phyloP scores from a whole-genome alignment of 1,140 invertebrate genomes.

The Papilio glaucus region DNA sequence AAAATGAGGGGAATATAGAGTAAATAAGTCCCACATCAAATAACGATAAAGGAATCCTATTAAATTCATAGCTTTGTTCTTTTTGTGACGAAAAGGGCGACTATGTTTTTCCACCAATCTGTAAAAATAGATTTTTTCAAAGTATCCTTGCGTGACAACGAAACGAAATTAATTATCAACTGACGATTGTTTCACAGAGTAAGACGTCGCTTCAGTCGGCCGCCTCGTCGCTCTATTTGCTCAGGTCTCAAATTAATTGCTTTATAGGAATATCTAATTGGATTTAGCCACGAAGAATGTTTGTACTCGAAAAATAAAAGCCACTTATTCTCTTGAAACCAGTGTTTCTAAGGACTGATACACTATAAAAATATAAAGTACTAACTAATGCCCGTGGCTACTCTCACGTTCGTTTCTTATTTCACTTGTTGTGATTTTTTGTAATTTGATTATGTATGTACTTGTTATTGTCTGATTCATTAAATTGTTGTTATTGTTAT shows the following conservation, averaged over 20 bases:
- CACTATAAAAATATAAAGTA: background rate
- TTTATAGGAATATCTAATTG: background rate
- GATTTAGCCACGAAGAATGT: background rate
- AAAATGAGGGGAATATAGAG: no score
- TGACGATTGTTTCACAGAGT: background rate
- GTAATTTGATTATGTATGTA: no score
- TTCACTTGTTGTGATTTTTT: no score
- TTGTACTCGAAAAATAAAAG: background rate
- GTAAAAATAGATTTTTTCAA: background rate
- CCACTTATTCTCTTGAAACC: background rate
- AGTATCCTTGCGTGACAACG: background rate
- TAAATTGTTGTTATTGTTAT: no score
- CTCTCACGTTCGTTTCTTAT: background rate
- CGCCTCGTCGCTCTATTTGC: background rate
- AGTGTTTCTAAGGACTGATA: background rate
- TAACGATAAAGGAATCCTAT: background rate
- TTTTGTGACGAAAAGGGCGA: no score
- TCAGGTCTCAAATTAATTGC: constrained; percentile 4
- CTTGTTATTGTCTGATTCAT: no score
- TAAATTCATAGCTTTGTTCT: background rate
- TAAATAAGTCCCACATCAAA: no score
- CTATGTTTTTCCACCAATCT: background rate
- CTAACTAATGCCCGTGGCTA: background rate
- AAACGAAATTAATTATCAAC: background rate
- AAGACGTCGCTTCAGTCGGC: background rate